A percentile compares a stretch with the other conserved stretches of the same genome.
These are phyloP conservation scores for Drosophila birchii DNA, from an alignment of 2,888 invertebrate species.

Conservation along the genomic window DNA sequence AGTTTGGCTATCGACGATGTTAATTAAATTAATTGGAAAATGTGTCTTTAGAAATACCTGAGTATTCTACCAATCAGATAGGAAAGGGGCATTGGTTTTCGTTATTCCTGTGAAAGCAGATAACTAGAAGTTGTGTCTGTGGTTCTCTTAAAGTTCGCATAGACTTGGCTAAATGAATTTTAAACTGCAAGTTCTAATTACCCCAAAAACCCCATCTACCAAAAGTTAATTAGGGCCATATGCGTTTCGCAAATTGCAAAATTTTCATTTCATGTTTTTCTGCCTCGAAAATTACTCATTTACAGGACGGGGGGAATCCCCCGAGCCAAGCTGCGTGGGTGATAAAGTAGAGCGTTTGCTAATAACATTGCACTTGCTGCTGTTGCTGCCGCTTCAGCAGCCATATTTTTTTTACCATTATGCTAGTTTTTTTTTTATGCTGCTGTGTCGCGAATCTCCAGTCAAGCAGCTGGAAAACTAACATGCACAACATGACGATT, in stretches of 20 bases:
- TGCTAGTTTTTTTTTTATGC: conserved; percentile 28
- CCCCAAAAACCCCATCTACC: background rate
- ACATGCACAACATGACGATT: conserved; percentile 74
- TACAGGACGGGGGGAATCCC: conserved; percentile 3
- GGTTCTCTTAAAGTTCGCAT: background rate
- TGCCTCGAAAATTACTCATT: conserved; percentile 32
- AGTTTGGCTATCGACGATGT: conserved; percentile 12
- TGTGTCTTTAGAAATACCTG: conserved; percentile 3
- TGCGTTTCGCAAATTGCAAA: conserved; percentile 11
- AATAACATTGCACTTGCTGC: conserved; percentile 66
- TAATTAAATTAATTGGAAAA: conserved; percentile 32
- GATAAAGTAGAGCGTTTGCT: conserved; percentile 48
- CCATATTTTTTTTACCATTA: background rate
- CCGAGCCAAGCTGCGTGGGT: conserved; percentile 13
- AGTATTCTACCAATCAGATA: background rate
- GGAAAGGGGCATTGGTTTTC: background rate
- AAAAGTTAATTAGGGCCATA: conserved; percentile 27
- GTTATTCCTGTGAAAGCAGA: background rate
- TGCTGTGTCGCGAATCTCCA: conserved; percentile 49
- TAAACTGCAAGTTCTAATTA: conserved; percentile 23
- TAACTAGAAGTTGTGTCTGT: background rate
- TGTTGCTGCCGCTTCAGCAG: conserved; percentile 5
- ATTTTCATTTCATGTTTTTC: conserved; percentile 16
- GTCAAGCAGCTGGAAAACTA: conserved; percentile 76
- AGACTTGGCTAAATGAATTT: conserved; percentile 5